Percentiles rank a stretch among this genome's conserved stretches.
These are phyloP conservation scores for Colossoma macropomum DNA, from an alignment of 2,113 vertebrate species.

Conservation along the genomic window DNA sequence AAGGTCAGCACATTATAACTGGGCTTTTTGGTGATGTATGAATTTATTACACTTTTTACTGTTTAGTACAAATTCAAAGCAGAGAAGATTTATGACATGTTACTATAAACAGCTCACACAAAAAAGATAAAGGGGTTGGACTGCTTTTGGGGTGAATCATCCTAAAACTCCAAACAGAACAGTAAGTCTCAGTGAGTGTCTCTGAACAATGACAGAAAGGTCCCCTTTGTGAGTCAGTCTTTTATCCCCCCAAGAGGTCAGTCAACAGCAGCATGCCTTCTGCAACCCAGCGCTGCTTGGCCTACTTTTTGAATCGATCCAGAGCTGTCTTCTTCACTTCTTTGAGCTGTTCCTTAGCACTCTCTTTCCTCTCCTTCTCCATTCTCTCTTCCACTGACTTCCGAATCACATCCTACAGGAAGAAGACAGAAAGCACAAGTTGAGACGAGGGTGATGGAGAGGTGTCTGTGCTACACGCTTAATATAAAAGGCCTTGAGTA, in stretches of 20 bases:
- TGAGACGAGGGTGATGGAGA: background rate
- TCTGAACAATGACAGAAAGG: background rate
- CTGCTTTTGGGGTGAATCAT: background rate
- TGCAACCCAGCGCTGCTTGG: background rate
- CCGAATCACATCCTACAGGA: constrained; percentile 75
- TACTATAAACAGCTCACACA: background rate
- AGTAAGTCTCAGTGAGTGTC: background rate
- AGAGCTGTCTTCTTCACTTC: constrained; percentile 71
- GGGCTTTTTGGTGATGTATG: background rate
- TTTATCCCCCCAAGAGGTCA: background rate
- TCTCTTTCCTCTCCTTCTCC: constrained; percentile 54
- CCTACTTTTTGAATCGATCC: constrained; percentile 83
- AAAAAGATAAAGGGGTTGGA: background rate
- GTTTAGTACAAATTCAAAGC: background rate
- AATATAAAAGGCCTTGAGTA: background rate
- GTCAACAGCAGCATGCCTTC: background rate
- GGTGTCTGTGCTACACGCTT: background rate
- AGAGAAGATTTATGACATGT: background rate
- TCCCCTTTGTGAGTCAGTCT: background rate
- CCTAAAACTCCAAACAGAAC: background rate
- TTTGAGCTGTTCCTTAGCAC: background rate
- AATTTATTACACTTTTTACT: background rate
- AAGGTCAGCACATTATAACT: background rate
- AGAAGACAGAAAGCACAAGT: background rate
- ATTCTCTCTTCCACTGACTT: constrained; percentile 72